phyloP scores from a whole-genome alignment of 2,113 vertebrate genomes.

The Procapra przewalskii region DNA sequence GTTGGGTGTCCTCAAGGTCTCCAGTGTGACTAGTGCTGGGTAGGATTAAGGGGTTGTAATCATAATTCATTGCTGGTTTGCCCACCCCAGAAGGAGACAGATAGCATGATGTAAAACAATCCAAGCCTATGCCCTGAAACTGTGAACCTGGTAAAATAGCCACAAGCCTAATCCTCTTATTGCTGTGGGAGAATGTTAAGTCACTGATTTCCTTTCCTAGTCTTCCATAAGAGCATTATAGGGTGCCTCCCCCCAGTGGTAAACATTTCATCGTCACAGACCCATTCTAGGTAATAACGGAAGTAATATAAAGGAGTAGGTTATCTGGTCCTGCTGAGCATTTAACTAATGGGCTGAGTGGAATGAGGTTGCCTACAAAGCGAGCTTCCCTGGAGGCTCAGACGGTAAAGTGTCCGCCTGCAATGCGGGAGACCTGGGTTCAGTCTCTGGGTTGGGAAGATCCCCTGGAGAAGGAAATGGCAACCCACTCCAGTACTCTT shows the following conservation, averaged over 20 bases:
- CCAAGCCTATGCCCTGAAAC: background rate
- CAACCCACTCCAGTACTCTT: too few species aligned
- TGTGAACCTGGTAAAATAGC: background rate
- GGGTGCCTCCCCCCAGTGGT: too few species aligned
- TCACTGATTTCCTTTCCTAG: background rate
- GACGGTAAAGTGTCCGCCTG: accelerated
- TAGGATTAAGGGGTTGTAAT: background rate
- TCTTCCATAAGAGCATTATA: background rate
- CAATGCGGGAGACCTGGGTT: too few species aligned
- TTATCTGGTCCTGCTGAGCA: too few species aligned
- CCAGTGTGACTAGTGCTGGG: background rate
- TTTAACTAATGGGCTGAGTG: too few species aligned
- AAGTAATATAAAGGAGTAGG: too few species aligned
- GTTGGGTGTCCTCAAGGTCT: background rate
- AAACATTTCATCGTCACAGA: too few species aligned
- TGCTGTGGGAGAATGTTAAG: background rate
- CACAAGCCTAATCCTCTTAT: background rate
- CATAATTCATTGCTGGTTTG: background rate
- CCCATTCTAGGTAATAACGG: too few species aligned
- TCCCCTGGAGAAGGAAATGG: too few species aligned
- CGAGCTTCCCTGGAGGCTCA: too few species aligned
- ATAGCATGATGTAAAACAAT: background rate
- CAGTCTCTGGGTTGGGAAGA: too few species aligned
- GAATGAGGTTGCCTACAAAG: too few species aligned
- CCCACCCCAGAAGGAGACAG: background rate